Evolutionary conservation across 1,140 invertebrate genomes (phyloP), one percentile per base, ranked within the genome.

Genomic region (Heliconius melpomene): DNA sequence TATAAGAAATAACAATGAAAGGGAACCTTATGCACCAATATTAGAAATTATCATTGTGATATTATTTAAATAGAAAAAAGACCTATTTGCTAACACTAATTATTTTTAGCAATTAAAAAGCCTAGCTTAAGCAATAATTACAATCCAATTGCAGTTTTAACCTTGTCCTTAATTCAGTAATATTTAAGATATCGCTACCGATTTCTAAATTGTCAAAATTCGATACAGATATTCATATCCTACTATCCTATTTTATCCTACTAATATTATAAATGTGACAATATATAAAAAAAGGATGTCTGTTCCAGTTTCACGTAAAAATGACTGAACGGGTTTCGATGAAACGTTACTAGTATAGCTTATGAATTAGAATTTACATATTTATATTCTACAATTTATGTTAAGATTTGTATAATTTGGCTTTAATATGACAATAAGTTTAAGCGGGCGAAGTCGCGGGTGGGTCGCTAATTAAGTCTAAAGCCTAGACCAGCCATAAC

Each of bases 51-150:
- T 54, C 18, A 54, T 6, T 16, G 18, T 54, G 18, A 54, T n/a
- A 6, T 54, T 0, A 46, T 46, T 54, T 9, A 26, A 60, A 23
- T 60, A 60, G 20, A 60, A 60, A 23, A 60, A n/a, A 20, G 18
- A 46, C 13, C 54, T 60, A 13, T 60, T 60, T 23, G 8, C 50
- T 57, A 57, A 57, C 7, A 11, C 9, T 60, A 60, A 60, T 60
- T 60, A 60, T 23, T 60, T 20, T 52, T 52, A 60, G 9, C 54
- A 23, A 26, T 60, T 60, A 60, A 60, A 60, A 60, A 60, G 54
- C 54, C 54, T 60, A 60, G 54, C 54, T 60, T 60, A 23, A n/a
- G 54, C 54, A 60, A 60, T 23, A 23, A 60, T 60, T 23, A 60
- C 54, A 60, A 60, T 60, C 54, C 2, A 60, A 60, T 60, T 60